A percentile compares a stretch with the other conserved stretches of the same genome.
Evolutionary conservation across 2,888 invertebrate species (phyloP).

Genomic region (Imbricaverruca yamaguchii): DNA sequence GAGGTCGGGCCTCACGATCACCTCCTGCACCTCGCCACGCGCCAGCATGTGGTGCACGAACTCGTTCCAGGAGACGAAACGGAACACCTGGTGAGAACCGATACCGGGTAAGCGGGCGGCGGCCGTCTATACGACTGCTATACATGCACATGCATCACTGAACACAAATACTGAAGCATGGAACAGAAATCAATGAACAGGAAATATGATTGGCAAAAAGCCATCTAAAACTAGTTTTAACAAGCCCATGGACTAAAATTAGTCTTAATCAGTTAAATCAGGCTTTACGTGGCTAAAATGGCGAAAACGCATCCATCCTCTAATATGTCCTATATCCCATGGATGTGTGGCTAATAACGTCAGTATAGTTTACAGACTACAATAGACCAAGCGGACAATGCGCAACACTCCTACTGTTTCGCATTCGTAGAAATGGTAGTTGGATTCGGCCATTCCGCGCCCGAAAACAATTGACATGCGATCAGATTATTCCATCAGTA

Average conservation of each 20-base stretch:
- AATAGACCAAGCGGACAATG: too few species aligned
- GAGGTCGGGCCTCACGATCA: constrained; percentile 73
- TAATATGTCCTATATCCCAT: too few species aligned
- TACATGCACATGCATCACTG: background rate
- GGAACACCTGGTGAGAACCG: constrained; percentile 39
- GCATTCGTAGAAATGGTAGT: too few species aligned
- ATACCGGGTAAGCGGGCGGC: background rate
- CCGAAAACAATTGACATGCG: too few species aligned
- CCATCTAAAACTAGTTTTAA: background rate
- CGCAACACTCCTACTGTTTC: too few species aligned
- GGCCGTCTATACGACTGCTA: background rate
- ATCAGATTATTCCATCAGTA: too few species aligned
- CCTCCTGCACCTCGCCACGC: constrained; percentile 85
- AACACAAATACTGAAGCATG: background rate
- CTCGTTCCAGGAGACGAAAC: constrained; percentile 92
- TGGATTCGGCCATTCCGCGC: too few species aligned
- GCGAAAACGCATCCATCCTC: too few species aligned
- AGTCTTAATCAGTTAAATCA: background rate
- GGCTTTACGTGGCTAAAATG: too few species aligned
- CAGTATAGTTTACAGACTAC: too few species aligned
- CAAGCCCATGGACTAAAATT: background rate
- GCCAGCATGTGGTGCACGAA: constrained; percentile 90
- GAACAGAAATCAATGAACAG: background rate
- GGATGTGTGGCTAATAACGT: too few species aligned
- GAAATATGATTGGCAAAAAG: background rate